These are phyloP conservation scores for Anabas testudineus DNA, from an alignment of 2,797 vertebrate genomes.

Conservation along the genomic window DNA sequence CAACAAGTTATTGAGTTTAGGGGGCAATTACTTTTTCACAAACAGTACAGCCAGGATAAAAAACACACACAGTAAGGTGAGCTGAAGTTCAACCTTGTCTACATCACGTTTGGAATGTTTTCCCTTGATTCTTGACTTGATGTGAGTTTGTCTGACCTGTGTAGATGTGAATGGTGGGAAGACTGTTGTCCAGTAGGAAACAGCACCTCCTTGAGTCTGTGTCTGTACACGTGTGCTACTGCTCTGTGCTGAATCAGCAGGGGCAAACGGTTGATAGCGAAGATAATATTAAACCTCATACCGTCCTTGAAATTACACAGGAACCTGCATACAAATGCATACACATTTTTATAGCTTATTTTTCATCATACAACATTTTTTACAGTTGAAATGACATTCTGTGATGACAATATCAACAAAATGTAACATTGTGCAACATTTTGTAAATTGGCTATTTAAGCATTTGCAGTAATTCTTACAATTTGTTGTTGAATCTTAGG, in stretches of 20 bases:
- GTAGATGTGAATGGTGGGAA: neutral
- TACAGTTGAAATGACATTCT: neutral
- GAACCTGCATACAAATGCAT: conserved; percentile 80
- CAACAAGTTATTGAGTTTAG: no score
- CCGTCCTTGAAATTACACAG: conserved; percentile 77
- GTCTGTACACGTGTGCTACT: conserved; percentile 56
- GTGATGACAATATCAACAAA: neutral
- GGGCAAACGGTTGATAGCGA: conserved; percentile 86
- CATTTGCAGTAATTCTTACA: conserved; percentile 73
- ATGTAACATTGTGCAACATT: no score
- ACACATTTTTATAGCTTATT: no score
- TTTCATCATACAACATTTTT: neutral
- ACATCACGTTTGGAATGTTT: conserved; percentile 1
- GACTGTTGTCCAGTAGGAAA: conserved; percentile 78
- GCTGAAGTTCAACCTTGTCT: neutral
- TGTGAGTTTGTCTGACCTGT: conserved; percentile 23
- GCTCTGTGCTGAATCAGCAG: conserved; percentile 87
- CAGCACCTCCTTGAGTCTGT: conserved; percentile 77
- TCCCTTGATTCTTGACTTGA: neutral
- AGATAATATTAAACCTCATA: conserved; percentile 85
- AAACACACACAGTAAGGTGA: neutral
- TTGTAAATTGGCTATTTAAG: no score
- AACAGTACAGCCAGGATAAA: no score
- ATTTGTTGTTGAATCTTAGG: conserved; percentile 82
- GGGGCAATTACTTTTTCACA: no score